Conservation (phyloP, 2,888 invertebrate species). For the Steinernema scapterisci region DNA sequence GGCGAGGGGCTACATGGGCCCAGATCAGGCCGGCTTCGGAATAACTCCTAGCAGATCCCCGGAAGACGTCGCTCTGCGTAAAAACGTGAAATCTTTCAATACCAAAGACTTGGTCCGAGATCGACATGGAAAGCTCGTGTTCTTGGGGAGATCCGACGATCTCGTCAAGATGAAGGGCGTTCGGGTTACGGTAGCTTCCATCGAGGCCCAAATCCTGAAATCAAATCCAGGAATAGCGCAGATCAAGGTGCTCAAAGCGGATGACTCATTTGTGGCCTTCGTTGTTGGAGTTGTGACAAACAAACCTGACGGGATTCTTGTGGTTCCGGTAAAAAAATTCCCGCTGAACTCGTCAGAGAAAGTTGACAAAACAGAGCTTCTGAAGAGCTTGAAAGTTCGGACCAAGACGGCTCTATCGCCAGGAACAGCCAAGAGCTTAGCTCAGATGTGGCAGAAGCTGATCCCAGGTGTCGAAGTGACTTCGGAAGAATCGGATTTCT, state of each 20-base stretch:
- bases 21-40: conserved; percentile 14
- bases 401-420: conserved; percentile 11
- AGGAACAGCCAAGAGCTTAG: conserved; percentile 13
- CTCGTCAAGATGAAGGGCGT: conserved; percentile 50
- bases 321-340: conserved; percentile 45
- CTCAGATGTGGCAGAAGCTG: conserved; percentile 7
- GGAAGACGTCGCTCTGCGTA: conserved; percentile 29
- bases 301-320: conserved; percentile 24
- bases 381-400: neutral
- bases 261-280: neutral
- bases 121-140: conserved; percentile 37
- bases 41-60: neutral
- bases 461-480: neutral
- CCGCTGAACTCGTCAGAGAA: conserved; percentile 53
- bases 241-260: neutral
- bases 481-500: conserved; percentile 47
- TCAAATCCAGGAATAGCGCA: neutral
- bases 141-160: conserved; percentile 51
- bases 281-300: neutral
- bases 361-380: conserved; percentile 42
- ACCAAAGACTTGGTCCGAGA: conserved; percentile 13
- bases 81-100: neutral
- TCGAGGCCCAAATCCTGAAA: neutral
- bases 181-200: conserved; percentile 7
- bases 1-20: conserved; percentile 42